These are phyloP conservation scores for Ylistrum balloti DNA, from an alignment of 1,140 invertebrate genomes.

Conservation along the genomic window DNA sequence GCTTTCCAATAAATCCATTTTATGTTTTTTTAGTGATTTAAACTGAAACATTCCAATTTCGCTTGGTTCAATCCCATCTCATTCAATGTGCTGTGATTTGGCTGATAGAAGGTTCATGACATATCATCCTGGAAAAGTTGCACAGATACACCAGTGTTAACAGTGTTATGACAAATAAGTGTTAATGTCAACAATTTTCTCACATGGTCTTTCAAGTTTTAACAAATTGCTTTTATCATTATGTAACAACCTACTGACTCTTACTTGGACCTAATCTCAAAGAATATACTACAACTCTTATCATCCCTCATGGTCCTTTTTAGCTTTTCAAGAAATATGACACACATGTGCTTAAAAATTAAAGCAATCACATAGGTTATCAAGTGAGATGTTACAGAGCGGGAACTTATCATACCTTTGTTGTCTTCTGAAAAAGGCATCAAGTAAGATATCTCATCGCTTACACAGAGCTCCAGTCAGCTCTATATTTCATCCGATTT, in stretches of 20 bases:
- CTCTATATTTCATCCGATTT: too few relatives aligned
- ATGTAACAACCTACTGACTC: not conserved
- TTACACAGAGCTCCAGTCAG: too few relatives aligned
- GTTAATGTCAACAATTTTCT: not conserved
- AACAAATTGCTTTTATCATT: constrained; percentile 11
- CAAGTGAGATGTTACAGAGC: too few relatives aligned
- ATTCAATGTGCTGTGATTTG: too few relatives aligned
- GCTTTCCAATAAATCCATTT: not conserved
- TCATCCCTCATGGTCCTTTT: not conserved
- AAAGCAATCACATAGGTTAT: not conserved
- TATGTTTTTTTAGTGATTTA: not conserved
- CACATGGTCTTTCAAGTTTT: constrained; percentile 7
- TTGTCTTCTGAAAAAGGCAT: not conserved
- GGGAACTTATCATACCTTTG: too few relatives aligned
- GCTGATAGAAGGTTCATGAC: not conserved
- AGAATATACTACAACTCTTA: not conserved
- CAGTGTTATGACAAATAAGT: not conserved
- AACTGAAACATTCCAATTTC: not conserved
- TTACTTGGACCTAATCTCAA: not conserved
- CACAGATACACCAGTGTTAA: not conserved
- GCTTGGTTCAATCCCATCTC: not conserved
- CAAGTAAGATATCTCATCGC: not conserved
- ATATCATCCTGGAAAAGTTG: not conserved
- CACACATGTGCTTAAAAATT: not conserved
- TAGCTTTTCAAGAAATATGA: too few relatives aligned